Conservation (phyloP, 2,888 invertebrate genomes). For the Cheilosia urbana region DNA sequence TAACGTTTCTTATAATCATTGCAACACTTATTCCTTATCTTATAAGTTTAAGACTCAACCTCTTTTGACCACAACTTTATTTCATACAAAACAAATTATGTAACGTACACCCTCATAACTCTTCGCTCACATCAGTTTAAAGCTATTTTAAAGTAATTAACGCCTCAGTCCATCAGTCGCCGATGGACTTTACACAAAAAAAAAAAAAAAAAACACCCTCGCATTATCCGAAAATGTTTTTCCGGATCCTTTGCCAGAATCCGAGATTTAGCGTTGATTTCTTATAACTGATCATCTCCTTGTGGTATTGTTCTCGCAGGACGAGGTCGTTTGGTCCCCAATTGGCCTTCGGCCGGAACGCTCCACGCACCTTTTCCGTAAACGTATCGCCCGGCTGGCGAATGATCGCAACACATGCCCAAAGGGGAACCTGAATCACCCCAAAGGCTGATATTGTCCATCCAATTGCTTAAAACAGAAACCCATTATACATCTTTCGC, state of each 20-base stretch:
- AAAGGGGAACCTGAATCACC: slow-evolving; percentile 84
- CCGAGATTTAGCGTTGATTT: slow-evolving; percentile 77
- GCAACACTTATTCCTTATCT: too few relatives aligned
- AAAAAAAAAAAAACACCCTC: neutral
- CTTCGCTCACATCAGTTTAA: slow-evolving; percentile 25
- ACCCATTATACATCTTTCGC: too few relatives aligned
- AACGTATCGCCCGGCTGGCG: slow-evolving; percentile 80
- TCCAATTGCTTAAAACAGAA: slow-evolving; percentile 80
- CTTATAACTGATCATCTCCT: slow-evolving; percentile 80
- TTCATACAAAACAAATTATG: slow-evolving; percentile 43
- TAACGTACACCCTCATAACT: slow-evolving; percentile 4
- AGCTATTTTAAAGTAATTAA: slow-evolving; percentile 49
- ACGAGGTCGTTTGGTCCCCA: slow-evolving; percentile 86
- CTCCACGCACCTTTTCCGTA: slow-evolving; percentile 81
- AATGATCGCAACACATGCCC: slow-evolving; percentile 81
- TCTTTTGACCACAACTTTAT: slow-evolving; percentile 34
- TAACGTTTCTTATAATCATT: too few relatives aligned
- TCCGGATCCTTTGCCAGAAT: slow-evolving; percentile 79
- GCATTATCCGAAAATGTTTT: slow-evolving; percentile 80
- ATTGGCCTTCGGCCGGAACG: slow-evolving; percentile 84
- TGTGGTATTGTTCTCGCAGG: slow-evolving; percentile 85
- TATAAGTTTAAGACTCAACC: too few relatives aligned
- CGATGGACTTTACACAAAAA: neutral
- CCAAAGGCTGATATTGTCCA: slow-evolving; percentile 85
- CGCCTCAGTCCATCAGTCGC: slow-evolving; percentile 27